Conservation (phyloP, 2,888 invertebrate species). For the Labia minor region DNA sequence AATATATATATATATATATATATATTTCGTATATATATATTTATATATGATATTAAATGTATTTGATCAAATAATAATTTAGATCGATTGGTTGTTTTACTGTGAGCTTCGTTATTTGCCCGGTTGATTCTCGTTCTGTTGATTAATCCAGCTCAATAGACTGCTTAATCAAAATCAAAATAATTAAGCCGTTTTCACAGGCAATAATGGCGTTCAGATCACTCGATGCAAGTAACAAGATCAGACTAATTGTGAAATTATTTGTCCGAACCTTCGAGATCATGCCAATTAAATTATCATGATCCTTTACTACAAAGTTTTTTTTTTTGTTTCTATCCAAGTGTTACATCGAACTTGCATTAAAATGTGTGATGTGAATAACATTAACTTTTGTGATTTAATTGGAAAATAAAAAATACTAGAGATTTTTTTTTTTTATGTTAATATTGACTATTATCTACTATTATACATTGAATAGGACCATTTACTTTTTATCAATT, state of each 20-base stretch:
- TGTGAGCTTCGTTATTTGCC: not conserved
- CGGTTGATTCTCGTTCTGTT: not conserved
- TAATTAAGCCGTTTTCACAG: not conserved
- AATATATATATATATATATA: too few relatives aligned
- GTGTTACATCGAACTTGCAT: not conserved
- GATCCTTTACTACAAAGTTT: not conserved
- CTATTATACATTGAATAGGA: too few relatives aligned
- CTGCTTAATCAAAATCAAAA: constrained; percentile 13
- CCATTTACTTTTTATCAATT: too few relatives aligned
- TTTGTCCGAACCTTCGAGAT: not conserved
- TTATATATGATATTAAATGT: too few relatives aligned
- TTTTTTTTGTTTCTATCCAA: not conserved
- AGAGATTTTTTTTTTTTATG: too few relatives aligned
- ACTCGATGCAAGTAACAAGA: not conserved
- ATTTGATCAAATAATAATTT: too few relatives aligned
- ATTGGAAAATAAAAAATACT: too few relatives aligned
- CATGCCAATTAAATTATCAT: constrained; percentile 13
- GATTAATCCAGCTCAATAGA: not conserved
- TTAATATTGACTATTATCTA: too few relatives aligned
- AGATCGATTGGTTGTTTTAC: too few relatives aligned
- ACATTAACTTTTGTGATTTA: not conserved
- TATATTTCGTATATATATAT: too few relatives aligned
- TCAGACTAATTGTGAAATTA: not conserved
- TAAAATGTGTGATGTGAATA: constrained; percentile 3
- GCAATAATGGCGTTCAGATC: not conserved